These are phyloP conservation scores for Celastrina argiolus DNA, from an alignment of 2,888 invertebrate genomes.

Conservation along the genomic window DNA sequence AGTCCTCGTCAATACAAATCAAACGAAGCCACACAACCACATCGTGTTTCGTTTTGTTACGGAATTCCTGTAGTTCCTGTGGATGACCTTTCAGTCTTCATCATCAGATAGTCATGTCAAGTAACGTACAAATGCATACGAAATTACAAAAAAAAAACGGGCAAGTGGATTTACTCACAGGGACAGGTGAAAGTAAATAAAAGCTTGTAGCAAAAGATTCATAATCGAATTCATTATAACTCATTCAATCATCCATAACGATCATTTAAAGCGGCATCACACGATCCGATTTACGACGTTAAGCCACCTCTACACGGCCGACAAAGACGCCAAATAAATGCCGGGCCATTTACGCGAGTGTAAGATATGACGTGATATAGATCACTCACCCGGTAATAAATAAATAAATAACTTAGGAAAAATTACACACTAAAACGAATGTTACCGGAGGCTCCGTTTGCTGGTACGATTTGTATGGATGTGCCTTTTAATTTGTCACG, in stretches of 20 bases:
- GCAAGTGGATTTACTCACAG: no score
- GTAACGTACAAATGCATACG: no score
- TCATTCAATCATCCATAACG: background rate
- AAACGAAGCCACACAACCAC: no score
- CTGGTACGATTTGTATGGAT: constrained; percentile 47
- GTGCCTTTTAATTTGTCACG: background rate
- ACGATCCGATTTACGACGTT: constrained; percentile 27
- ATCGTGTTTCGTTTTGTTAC: no score
- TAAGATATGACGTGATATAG: constrained; percentile 78
- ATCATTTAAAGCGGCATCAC: constrained; percentile 2
- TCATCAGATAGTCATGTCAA: no score
- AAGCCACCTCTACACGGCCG: constrained; percentile 41
- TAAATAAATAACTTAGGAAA: constrained; percentile 78
- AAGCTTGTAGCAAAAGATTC: background rate
- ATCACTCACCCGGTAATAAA: constrained; percentile 77
- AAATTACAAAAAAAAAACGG: no score
- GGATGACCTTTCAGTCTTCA: no score
- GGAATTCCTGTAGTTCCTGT: no score
- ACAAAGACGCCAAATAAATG: constrained; percentile 60
- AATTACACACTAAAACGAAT: constrained; percentile 78
- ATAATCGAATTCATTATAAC: no score
- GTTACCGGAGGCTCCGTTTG: constrained; percentile 70
- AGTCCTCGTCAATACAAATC: no score
- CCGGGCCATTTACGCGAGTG: constrained; percentile 74
- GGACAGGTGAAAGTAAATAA: no score